Evolutionary conservation across 2,113 vertebrate species (phyloP).

Genomic region (Suncus etruscus): DNA sequence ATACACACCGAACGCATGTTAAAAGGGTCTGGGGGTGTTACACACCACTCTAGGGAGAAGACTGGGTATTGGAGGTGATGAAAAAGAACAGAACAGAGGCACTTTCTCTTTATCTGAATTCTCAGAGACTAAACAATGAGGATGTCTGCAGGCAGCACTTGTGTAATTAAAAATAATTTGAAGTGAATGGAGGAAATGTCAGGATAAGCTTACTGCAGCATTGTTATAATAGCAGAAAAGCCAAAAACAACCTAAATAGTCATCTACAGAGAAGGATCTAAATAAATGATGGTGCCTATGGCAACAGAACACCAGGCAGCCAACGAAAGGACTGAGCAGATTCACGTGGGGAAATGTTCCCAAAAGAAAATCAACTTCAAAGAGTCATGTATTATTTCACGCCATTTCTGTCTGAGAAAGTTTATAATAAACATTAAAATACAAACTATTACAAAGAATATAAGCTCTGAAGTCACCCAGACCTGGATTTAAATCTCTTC

Average conservation of each 20-base stretch:
- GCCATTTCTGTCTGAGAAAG: neutral
- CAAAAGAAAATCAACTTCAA: neutral
- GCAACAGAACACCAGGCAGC: conserved; percentile 59
- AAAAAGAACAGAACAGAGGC: neutral
- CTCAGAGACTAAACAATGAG: neutral
- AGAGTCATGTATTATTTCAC: neutral
- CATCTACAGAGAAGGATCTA: conserved; percentile 21
- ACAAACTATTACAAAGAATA: neutral
- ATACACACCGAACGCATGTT: neutral
- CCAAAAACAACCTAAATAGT: conserved; percentile 52
- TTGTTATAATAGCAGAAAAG: conserved; percentile 1
- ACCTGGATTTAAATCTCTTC: neutral
- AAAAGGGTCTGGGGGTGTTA: neutral
- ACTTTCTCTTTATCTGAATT: conserved; percentile 33
- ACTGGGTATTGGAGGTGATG: neutral
- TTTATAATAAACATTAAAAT: neutral
- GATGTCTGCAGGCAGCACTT: neutral
- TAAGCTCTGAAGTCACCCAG: neutral
- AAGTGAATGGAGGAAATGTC: conserved; percentile 12
- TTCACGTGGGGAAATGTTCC: neutral
- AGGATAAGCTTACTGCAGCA: neutral
- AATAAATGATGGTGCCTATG: conserved; percentile 61
- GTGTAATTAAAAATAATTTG: conserved; percentile 65
- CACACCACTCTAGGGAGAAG: neutral
- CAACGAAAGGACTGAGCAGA: neutral